Evolutionary conservation across 1,140 invertebrate species (phyloP), one percentile per base, ranked within the genome.

Genomic region (Zaprionus africanus): DNA sequence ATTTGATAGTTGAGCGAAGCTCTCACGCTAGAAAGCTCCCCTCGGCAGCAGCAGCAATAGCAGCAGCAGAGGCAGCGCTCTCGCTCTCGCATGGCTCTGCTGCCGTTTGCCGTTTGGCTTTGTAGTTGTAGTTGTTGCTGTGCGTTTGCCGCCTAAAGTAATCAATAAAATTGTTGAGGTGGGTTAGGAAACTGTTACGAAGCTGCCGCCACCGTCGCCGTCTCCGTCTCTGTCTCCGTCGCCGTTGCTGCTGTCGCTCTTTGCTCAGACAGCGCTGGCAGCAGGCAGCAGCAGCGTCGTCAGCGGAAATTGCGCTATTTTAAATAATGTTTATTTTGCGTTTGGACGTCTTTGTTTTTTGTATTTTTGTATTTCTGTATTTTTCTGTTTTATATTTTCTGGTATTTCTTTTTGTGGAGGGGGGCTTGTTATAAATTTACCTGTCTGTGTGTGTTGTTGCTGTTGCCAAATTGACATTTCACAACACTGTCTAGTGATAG

Each of bases 151-250:
- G 84, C 84, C 90, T 90, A 85, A 83, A 90, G 91, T 86, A 92
- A 92, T 92, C 91, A 91, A 92, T 92, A 92, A 91, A 92, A 91
- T 92, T 92, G 91, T 92, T 92, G 91, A 92, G 91, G 91, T 92
- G 91, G 91, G 91, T 92, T 92, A 92, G 91, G 91, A 92, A 92
- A 92, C 83, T 90, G 88, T 92, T 92, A 92, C 91, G 84, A 86
- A 90, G 87, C 84, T 75, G 81, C 83, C 76, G 78, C 63, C 76
- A 65, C 62, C 58, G 66, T 34, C 31, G 61, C 38, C 57, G 78
- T 43, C 67, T 60, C 62, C 66, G 64, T 46, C 22, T 22, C 22
- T 22, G 66, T 34, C 31, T 57, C 38, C 57, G 78, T 43, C 67
- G 63, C 62, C 66, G 64, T 46, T 4, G 59, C n/a, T 51, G 38